Evolutionary conservation across 2,797 vertebrate genomes (phyloP), one percentile per base, ranked within the genome.

Genomic region (Astyanax mexicanus): DNA sequence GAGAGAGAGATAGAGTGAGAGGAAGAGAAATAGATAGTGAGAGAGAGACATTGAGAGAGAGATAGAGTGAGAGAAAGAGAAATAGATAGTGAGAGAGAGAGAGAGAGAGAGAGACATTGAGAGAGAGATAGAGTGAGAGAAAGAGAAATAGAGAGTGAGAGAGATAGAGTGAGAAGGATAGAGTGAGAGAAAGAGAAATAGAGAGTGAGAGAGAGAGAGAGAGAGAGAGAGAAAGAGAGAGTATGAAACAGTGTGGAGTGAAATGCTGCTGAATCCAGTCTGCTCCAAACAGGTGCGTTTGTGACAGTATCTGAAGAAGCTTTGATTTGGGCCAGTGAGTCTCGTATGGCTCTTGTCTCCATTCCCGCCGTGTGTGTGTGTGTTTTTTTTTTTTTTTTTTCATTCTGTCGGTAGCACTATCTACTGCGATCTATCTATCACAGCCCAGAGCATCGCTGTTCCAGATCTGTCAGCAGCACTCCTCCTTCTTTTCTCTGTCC

Each of bases 291-390:
- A 89, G 89, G 85, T 90, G 87, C 84, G 76, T 80, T 74, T 79
- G 49, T 91, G 92, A 92, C 91, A 91, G 86, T 54, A 51, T 81
- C 83, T 86, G 87, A 89, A 85, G 84, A 82, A 86, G 66, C 66
- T 76, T 82, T 89, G 86, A 90, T 91, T 87, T 89, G 89, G 87
- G 84, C 89, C 87, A 87, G 75, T 78, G 86, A 90, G 86, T 85
- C 84, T 87, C 77, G 38, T 76, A 77, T 85, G 86, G 87, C 76
- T 86, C 83, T 81, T 71, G 72, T 78, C 84, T 86, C 82, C 81
- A 86, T 84, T 84, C 86, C 82, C 23, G 57, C 55, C 45, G 76
- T 71, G 74, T 80, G n/a, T n/a, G n/a, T n/a, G n/a, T n/a, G n/a
- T n/a, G n/a, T n/a, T n/a, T n/a, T n/a, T n/a, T n/a, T 80, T 78